Conservation (phyloP, 1,140 invertebrate genomes). For the Drosophila kohkoa region DNA sequence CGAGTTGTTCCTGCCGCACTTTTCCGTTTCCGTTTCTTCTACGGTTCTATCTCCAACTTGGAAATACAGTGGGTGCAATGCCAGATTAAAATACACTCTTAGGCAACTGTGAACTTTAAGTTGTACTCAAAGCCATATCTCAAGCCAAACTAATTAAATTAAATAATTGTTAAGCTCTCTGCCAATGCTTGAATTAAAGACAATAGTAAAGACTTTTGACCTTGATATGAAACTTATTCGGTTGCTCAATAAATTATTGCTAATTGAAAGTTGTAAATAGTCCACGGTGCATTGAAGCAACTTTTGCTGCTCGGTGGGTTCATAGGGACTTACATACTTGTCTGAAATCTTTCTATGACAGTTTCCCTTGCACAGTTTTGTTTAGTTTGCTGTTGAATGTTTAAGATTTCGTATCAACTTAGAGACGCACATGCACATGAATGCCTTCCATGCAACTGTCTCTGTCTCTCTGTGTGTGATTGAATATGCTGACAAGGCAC, state of each 20-base stretch:
- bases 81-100: background rate
- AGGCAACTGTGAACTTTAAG: background rate
- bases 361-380: conserved; percentile 75
- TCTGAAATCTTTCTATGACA: conserved; percentile 75
- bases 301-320: conserved; percentile 62
- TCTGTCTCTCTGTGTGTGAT: conserved; percentile 37
- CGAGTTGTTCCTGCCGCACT: conserved; percentile 70
- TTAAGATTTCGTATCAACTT: conserved; percentile 79
- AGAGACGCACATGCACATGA: conserved; percentile 65
- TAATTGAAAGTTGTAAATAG: background rate
- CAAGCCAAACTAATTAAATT: background rate
- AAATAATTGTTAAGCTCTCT: background rate
- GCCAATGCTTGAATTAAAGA: background rate
- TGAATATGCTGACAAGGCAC: conserved; percentile 51
- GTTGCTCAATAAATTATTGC: conserved; percentile 5
- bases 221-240: background rate
- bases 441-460: conserved; percentile 45
- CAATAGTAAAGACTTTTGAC: background rate
- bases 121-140: background rate
- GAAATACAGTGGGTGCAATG: conserved; percentile 40
- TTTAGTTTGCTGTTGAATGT: conserved; percentile 79
- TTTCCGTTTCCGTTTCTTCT: conserved; percentile 65
- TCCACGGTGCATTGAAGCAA: conserved; percentile 62
- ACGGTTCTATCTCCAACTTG: conserved; percentile 37
- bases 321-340: conserved; percentile 74